A percentile compares a stretch with the other conserved stretches of the same genome.
Evolutionary conservation across 2,888 invertebrate species (phyloP).

Genomic region (Dascillus cervinus): DNA sequence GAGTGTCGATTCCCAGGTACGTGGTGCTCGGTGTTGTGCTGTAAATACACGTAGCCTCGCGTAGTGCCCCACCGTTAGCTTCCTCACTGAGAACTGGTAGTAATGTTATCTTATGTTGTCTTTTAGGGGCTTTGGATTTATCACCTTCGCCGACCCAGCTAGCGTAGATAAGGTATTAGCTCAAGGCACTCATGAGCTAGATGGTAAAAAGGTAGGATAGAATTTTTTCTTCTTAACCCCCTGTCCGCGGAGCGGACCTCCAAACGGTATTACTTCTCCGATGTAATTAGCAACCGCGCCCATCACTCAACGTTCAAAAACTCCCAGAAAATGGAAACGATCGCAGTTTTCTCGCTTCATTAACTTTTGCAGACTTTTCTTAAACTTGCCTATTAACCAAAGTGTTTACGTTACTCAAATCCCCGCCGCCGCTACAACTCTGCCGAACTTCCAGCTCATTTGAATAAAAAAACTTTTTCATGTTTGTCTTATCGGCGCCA

Average conservation of each 20-base stretch:
- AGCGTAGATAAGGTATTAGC: conserved; percentile 99
- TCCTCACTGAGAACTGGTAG: conserved; percentile 23
- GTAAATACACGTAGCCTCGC: conserved; percentile 29
- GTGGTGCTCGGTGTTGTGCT: conserved; percentile 36
- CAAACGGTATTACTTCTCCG: too few species aligned
- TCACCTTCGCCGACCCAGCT: conserved; percentile 97
- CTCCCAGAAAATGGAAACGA: conserved; percentile 25
- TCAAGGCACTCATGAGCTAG: conserved; percentile 97
- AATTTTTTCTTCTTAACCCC: conserved; percentile 23
- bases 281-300: conserved; percentile 28
- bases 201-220: conserved; percentile 94
- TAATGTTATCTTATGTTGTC: conserved; percentile 37
- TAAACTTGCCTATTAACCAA: too few species aligned
- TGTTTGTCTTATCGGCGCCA: too few species aligned
- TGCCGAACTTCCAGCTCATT: too few species aligned
- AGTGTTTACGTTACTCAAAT: too few species aligned
- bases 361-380: too few species aligned
- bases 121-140: conserved; percentile 98
- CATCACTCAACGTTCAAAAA: conserved; percentile 27
- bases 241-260: too few species aligned
- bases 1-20: conserved; percentile 49
- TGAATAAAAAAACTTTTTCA: too few species aligned
- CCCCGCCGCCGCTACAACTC: too few species aligned
- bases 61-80: conserved; percentile 30
- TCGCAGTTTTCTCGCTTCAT: conserved; percentile 27